Conservation (phyloP, 2,113 vertebrate species). For the Bubalus kerabau region DNA sequence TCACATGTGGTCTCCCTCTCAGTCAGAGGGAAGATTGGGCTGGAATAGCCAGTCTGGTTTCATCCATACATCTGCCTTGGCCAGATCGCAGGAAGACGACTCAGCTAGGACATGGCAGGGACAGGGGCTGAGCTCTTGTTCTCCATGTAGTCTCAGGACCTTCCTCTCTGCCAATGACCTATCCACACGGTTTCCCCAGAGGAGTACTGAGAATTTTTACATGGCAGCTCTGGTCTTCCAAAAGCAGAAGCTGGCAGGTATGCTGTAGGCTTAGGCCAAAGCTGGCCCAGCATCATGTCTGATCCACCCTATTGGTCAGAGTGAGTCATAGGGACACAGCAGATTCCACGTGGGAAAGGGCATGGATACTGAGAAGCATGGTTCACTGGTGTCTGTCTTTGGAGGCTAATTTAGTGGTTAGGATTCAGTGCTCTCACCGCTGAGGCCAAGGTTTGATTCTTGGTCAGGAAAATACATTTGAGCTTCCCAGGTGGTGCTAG, state of each 20-base stretch:
- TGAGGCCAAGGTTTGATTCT: background rate
- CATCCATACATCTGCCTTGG: background rate
- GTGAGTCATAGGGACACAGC: background rate
- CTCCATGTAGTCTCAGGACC: background rate
- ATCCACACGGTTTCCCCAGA: background rate
- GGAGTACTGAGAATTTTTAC: background rate
- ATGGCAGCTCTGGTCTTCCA: background rate
- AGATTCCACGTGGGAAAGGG: background rate
- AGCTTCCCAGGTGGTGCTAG: background rate
- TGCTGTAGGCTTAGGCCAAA: background rate
- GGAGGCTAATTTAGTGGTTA: background rate
- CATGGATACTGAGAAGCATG: fast-evolving
- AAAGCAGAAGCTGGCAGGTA: background rate
- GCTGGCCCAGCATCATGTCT: background rate
- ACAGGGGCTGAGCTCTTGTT: background rate
- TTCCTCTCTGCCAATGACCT: background rate
- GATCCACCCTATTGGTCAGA: background rate
- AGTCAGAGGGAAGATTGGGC: background rate
- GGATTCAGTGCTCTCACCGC: background rate
- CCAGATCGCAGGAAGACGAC: background rate
- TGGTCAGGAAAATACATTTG: background rate
- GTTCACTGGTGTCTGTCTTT: background rate
- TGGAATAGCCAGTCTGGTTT: background rate
- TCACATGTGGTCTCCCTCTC: background rate
- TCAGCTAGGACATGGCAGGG: background rate